phyloP scores from a whole-genome alignment of 2,797 vertebrate genomes.

The Pampus argenteus region DNA sequence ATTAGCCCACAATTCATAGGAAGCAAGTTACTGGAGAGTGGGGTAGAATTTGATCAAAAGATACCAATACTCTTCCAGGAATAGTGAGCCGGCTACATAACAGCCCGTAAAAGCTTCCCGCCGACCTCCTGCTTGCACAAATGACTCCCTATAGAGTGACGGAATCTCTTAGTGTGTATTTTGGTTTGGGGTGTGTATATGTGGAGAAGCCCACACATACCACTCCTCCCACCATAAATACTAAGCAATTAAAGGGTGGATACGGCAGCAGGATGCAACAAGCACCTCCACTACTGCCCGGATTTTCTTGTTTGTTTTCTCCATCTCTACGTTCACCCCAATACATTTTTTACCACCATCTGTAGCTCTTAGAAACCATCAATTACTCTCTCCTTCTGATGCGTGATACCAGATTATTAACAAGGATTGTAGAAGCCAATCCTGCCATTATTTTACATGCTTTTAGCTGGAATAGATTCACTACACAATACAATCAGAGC shows the following conservation, averaged over 20 bases:
- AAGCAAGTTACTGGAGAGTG: conserved; percentile 76
- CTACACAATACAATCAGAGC: conserved; percentile 3
- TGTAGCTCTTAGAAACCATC: conserved; percentile 19
- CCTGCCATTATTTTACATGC: conserved; percentile 10
- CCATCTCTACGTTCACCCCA: neutral
- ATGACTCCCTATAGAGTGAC: conserved; percentile 77
- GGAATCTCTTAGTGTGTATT: conserved; percentile 70
- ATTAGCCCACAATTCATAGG: conserved; percentile 77
- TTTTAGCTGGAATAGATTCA: neutral
- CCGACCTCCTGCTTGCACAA: conserved; percentile 69
- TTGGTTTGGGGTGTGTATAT: conserved; percentile 64
- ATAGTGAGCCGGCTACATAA: conserved; percentile 69
- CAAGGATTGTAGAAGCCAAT: conserved; percentile 27
- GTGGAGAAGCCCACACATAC: conserved; percentile 62
- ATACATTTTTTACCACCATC: conserved; percentile 18
- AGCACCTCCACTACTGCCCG: conserved; percentile 35
- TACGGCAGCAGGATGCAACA: conserved; percentile 63
- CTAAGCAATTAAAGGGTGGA: conserved; percentile 61
- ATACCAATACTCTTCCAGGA: conserved; percentile 81
- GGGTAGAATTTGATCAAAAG: conserved; percentile 84
- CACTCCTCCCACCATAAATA: conserved; percentile 67
- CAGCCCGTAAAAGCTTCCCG: conserved; percentile 80
- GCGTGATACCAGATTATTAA: conserved; percentile 33
- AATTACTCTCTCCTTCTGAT: conserved; percentile 40
- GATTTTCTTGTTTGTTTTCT: conserved; percentile 1